Conservation (phyloP, 2,797 vertebrate species). For the Paedocypris micromegethes region DNA sequence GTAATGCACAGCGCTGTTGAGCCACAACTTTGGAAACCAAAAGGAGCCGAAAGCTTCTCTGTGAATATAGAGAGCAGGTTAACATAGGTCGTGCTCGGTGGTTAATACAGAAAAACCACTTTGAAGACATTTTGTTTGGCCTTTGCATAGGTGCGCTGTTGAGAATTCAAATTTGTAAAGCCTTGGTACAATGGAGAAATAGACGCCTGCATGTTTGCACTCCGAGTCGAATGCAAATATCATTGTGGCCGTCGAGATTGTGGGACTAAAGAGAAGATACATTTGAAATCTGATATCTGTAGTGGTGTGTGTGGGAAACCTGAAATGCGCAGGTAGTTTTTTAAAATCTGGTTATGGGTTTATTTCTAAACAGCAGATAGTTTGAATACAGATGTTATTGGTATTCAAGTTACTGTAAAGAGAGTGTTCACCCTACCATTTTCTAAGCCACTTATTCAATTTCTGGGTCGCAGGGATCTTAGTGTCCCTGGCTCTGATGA, state of each 20-base stretch:
- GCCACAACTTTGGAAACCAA: constrained; percentile 22
- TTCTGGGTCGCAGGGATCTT: too few species aligned
- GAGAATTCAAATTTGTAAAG: constrained; percentile 44
- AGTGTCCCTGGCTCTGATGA: too few species aligned
- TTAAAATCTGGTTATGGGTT: neutral
- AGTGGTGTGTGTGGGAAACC: neutral
- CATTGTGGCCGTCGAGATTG: constrained; percentile 46
- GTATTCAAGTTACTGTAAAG: too few species aligned
- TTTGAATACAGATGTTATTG: neutral
- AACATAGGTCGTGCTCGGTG: constrained; percentile 7
- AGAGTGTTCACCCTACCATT: too few species aligned
- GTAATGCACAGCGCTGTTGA: constrained; percentile 11
- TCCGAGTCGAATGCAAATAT: constrained; percentile 55
- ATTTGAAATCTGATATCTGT: constrained; percentile 16
- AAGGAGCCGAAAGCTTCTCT: constrained; percentile 18
- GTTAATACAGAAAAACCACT: constrained; percentile 12
- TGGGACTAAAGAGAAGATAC: constrained; percentile 12
- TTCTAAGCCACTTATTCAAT: too few species aligned
- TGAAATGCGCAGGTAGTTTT: neutral
- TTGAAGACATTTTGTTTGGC: constrained; percentile 31
- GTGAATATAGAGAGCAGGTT: constrained; percentile 7
- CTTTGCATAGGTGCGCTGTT: constrained; percentile 31
- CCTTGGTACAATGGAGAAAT: constrained; percentile 48
- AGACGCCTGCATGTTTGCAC: constrained; percentile 49
- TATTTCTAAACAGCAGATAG: neutral